These are phyloP conservation scores for Hipparchia sbordonii DNA, from an alignment of 2,888 invertebrate species.

Conservation along the genomic window DNA sequence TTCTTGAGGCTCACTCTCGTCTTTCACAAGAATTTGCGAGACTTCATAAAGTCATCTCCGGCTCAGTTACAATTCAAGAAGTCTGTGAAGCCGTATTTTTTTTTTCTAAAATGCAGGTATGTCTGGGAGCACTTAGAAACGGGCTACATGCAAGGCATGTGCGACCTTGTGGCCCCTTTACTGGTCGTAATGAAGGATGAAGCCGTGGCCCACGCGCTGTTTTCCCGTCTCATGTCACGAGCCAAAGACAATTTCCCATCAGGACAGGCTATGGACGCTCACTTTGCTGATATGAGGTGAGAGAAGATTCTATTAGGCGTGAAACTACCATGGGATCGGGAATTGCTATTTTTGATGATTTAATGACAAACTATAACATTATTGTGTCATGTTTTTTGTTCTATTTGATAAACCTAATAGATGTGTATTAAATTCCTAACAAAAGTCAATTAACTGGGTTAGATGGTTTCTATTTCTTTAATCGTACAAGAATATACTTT, in stretches of 20 bases:
- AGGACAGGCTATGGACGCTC: constrained; percentile 97
- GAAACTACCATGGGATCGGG: too few relatives aligned
- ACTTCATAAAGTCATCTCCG: too few relatives aligned
- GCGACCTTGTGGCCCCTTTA: constrained; percentile 96
- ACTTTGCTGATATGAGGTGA: constrained; percentile 96
- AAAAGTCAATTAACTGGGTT: too few relatives aligned
- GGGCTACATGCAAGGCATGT: constrained; percentile 99
- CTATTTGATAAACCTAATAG: too few relatives aligned
- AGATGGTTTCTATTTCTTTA: too few relatives aligned
- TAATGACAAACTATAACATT: too few relatives aligned
- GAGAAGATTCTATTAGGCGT: not conserved
- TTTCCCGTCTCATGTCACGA: constrained; percentile 94
- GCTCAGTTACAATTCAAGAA: not conserved
- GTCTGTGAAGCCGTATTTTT: not conserved
- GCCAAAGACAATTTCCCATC: constrained; percentile 95
- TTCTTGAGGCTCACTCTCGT: not conserved
- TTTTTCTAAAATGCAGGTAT: constrained; percentile 83
- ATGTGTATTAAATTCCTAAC: too few relatives aligned
- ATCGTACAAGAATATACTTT: too few relatives aligned
- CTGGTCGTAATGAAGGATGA: constrained; percentile 97
- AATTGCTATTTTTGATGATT: too few relatives aligned
- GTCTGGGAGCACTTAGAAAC: constrained; percentile 97
- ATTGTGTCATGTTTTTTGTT: too few relatives aligned
- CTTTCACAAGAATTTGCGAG: not conserved
- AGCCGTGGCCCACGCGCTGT: constrained; percentile 94